Evolutionary conservation across 1,140 invertebrate genomes (phyloP).

Genomic region (Caenorhabditis tropicalis): DNA sequence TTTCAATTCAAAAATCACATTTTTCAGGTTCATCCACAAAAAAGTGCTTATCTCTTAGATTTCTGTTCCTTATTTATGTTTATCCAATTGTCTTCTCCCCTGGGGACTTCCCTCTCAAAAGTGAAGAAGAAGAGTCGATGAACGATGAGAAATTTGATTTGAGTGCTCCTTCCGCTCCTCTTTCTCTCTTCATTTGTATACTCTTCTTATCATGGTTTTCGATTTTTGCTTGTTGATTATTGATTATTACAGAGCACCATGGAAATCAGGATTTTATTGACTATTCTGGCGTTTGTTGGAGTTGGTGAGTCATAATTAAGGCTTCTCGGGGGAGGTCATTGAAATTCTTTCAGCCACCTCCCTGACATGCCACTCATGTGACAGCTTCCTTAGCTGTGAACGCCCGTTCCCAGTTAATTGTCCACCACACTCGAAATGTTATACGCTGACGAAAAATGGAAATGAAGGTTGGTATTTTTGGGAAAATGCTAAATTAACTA

Average conservation of each 20-base stretch:
- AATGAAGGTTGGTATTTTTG: background rate
- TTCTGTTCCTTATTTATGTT: too few species aligned
- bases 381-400: background rate
- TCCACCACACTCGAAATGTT: background rate
- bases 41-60: too few species aligned
- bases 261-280: background rate
- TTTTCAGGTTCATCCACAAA: too few species aligned
- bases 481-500: too few species aligned
- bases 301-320: background rate
- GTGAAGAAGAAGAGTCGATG: too few species aligned
- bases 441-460: background rate
- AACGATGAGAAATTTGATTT: background rate
- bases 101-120: background rate
- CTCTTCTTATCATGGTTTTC: background rate
- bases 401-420: background rate
- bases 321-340: too few species aligned
- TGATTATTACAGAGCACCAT: background rate
- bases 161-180: background rate
- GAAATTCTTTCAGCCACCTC: background rate
- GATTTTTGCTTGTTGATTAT: background rate
- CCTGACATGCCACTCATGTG: background rate
- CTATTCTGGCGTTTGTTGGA: background rate
- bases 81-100: too few species aligned
- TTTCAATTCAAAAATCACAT: too few species aligned
- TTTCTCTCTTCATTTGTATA: background rate